Base-by-base conservation (phyloP, 2,797 vertebrate genomes). In the Trachurus trachurus region DNA sequence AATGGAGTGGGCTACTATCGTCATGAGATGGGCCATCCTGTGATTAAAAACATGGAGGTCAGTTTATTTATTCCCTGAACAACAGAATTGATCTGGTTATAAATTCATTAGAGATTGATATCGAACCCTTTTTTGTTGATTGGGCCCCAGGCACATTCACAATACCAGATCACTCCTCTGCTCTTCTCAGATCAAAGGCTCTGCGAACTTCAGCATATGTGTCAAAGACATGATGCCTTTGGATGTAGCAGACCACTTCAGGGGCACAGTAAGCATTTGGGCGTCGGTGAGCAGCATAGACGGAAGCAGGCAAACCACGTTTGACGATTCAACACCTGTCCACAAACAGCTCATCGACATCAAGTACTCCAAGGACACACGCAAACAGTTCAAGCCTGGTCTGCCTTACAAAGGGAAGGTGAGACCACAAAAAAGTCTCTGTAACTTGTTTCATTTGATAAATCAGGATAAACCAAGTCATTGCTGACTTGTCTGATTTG, bases 301-400 rank as follows among this genome's bases (percentile, higher is more conserved):
- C 9, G 97, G 97, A 37, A 96, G 95, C 88, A 95, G 92, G 69
- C 97, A 98, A 83, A 95, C 96, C 37, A 96, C 95, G 0, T 97
- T 97, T 42, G 97, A 99, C 2, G 97, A 98, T 88, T 97, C 97
- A 0, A 97, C 96, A 0, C 96, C 96, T 0, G 96, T 99, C 63
- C 97, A 98, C 81, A 98, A 97, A 44, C 97, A 99, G 87, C 96
- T 99, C 58, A 97, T 99, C 22, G 98, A 98, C 76, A 95, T 99
- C 84, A 96, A 95, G 66, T 98, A 98, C 87, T 97, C 96, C 54
- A 97, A 96, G 81, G 97, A 97, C 80, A 99, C 97, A 2, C 95
- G 97, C 52, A 99, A 97, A 74, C 97, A 98, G 87, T 98, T 99
- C 90, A 98, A 98, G 82, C 97, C 97, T 0, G 97, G 98, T 29